Percentiles rank a stretch among this genome's conserved stretches.
Evolutionary conservation across 2,797 vertebrate species (phyloP).

Genomic region (Anguilla anguilla): DNA sequence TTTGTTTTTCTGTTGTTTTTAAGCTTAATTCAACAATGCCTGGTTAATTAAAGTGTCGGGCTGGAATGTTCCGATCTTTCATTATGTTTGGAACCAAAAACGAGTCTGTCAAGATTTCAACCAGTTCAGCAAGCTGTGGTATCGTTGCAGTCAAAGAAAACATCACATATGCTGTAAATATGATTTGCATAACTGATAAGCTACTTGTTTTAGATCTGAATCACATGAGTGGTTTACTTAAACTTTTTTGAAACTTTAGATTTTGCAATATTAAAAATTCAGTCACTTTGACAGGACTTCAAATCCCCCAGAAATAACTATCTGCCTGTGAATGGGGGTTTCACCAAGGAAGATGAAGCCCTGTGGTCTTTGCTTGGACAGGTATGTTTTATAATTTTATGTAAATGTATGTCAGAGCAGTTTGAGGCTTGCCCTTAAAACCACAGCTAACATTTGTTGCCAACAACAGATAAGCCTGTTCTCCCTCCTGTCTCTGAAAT

Average conservation of each 20-base stretch:
- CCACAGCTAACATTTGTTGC: not conserved
- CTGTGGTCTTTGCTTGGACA: not conserved
- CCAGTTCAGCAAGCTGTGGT: not conserved
- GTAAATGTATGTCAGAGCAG: not conserved
- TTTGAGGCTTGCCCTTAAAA: not conserved
- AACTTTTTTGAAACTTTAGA: no score
- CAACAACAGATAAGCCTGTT: not conserved
- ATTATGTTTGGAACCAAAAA: not conserved
- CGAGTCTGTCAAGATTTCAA: not conserved
- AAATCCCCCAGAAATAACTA: not conserved
- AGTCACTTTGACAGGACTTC: not conserved
- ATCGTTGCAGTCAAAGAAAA: not conserved
- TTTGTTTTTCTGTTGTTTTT: not conserved
- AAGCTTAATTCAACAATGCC: not conserved
- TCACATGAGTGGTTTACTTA: no score
- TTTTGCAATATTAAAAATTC: not conserved
- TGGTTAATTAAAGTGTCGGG: not conserved
- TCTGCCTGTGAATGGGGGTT: not conserved
- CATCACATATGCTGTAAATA: no score
- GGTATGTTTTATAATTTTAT: not conserved
- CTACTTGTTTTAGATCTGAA: no score
- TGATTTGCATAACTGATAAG: no score
- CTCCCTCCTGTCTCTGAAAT: no score
- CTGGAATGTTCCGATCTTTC: not conserved
- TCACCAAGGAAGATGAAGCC: not conserved